Evolutionary conservation across 2,797 vertebrate genomes (phyloP).

Genomic region (Choloepus didactylus): DNA sequence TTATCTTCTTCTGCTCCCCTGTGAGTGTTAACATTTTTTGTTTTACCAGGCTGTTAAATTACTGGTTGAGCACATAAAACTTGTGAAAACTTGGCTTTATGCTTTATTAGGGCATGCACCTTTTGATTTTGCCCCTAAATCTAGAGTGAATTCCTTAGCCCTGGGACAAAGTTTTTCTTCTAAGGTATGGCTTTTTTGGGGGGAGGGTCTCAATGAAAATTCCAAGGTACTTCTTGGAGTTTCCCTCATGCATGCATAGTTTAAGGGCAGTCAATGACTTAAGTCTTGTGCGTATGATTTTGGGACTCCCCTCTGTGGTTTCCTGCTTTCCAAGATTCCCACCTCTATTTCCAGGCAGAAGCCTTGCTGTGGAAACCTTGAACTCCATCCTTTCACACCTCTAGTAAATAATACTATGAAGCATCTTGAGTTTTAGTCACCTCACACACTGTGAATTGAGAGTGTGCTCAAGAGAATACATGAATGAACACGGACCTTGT

Average conservation of each 20-base stretch:
- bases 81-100: not conserved
- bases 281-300: not conserved
- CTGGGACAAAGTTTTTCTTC: not conserved
- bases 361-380: not conserved
- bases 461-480: not conserved
- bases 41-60: no score
- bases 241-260: not conserved
- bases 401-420: not conserved
- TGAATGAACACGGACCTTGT: not conserved
- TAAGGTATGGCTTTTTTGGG: not conserved
- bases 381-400: not conserved
- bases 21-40: not conserved
- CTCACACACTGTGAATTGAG: not conserved
- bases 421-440: not conserved
- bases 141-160: not conserved
- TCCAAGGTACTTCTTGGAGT: not conserved
- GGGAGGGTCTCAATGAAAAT: not conserved
- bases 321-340: not conserved
- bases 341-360: not conserved
- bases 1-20: not conserved
- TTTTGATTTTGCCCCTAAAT: not conserved
- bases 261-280: not conserved
- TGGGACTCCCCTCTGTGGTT: not conserved
- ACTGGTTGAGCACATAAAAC: not conserved
- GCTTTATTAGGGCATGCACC: not conserved